These are phyloP conservation scores for Mnemiopsis leidyi DNA, from an alignment of 37 sponge, comb jelly and placozoan species.

Conservation along the genomic window DNA sequence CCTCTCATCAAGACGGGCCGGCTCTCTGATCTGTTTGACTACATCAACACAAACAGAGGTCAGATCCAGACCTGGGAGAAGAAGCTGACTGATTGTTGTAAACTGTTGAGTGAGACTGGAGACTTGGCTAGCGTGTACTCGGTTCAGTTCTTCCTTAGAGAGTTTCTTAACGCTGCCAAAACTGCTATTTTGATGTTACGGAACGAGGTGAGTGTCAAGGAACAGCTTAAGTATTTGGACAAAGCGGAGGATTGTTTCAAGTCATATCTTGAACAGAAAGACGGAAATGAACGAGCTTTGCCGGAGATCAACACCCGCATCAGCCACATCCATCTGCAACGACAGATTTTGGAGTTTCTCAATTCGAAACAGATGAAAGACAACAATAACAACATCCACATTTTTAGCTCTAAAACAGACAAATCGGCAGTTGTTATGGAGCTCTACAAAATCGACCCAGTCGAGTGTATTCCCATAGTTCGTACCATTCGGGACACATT, in stretches of 20 bases:
- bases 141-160: constrained; percentile 37
- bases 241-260: constrained; percentile 51
- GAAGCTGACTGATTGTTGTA: constrained; percentile 3
- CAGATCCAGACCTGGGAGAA: constrained; percentile 20
- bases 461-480: constrained; percentile 13
- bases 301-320: constrained; percentile 15
- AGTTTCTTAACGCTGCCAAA: constrained; percentile 12
- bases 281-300: not conserved
- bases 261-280: not conserved
- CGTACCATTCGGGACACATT: constrained; percentile 2
- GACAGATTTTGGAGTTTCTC: constrained; percentile 52
- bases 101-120: not conserved
- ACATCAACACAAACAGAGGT: constrained; percentile 45
- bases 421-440: not conserved
- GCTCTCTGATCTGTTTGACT: constrained; percentile 13
- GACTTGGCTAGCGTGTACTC: constrained; percentile 17
- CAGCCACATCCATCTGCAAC: constrained; percentile 41
- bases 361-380: not conserved
- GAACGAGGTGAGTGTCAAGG: constrained; percentile 15
- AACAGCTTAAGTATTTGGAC: not conserved
- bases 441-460: constrained; percentile 24
- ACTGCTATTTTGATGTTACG: constrained; percentile 25
- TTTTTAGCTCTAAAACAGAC: constrained; percentile 26
- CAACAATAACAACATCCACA: constrained; percentile 65
- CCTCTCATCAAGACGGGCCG: constrained; percentile 48